Percentiles rank a stretch among this genome's conserved stretches.
Evolutionary conservation across 2,797 vertebrate species (phyloP).

Genomic region (Acanthornis magna): DNA sequence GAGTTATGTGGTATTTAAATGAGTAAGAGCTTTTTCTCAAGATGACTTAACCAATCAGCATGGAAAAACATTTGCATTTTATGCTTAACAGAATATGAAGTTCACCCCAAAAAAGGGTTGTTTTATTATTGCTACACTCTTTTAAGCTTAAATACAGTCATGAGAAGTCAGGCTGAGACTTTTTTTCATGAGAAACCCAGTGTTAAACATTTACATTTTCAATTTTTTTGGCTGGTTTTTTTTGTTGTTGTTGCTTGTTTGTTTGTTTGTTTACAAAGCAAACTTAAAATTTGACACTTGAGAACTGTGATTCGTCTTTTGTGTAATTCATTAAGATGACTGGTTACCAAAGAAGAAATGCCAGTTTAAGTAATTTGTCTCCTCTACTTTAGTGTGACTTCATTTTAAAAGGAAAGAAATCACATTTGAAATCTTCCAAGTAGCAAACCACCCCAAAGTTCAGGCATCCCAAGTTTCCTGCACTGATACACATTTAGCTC

Average conservation of each 20-base stretch:
- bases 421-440: neutral
- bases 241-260: too few relatives aligned
- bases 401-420: constrained; percentile 12
- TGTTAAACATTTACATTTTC: neutral
- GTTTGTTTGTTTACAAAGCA: neutral
- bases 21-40: neutral
- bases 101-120: neutral
- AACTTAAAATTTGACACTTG: neutral
- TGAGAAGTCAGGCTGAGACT: neutral
- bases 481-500: neutral
- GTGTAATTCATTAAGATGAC: constrained; percentile 26
- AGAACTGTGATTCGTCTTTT: neutral
- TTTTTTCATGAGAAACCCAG: neutral
- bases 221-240: neutral
- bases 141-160: neutral
- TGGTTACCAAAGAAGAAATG: neutral
- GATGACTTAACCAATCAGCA: neutral
- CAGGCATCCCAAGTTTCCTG: neutral
- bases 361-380: neutral
- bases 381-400: neutral
- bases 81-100: neutral
- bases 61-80: neutral
- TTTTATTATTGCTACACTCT: neutral
- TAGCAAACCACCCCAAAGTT: neutral
- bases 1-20: neutral